Base-by-base conservation (phyloP, 2,113 vertebrate species). In the Scortum barcoo region DNA sequence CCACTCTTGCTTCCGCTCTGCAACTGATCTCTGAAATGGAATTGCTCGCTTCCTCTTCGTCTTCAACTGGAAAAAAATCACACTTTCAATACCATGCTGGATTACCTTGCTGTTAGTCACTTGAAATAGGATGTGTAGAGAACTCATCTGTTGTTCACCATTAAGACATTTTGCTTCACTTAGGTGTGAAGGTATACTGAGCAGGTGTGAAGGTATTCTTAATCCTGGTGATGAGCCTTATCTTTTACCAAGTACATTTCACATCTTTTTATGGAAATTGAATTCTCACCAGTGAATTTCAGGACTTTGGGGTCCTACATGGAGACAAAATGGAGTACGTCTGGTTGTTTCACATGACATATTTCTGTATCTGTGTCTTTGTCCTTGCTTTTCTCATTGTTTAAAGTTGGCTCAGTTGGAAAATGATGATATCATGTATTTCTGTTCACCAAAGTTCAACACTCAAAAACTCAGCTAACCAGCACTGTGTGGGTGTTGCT, bases 21-120 rank as follows among this genome's bases (percentile, higher is more conserved):
- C 33, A 48, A 16, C 17, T 76, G 53, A 88, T 76, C 65, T 66
- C 70, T 65, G 44, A 86, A 76, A 78, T 54, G 60, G 58, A 69
- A 86, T 80, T 50, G 77, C 57, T 80, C 44, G 46, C 13, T 44
- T 44, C 38, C 65, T 46, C 63, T 83, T 72, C 53, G 65, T 36
- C 26, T 58, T 63, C 50, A 73, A 46, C n/a, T 56, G 62, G 14
- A 38, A 57, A 38, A 57, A 65, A 61, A 63, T 38, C 13, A 6
- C 19, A 72, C 50, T 53, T 75, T 74, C 28, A 78, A 50, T 46
- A 72, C 10, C 22, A 2, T 2, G 19, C 46, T 72, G 24, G 54
- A 42, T 86, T 44, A 46, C 1, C 20, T 40, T 68, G 60, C 40
- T 48, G 22, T 58, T 7, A 61, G 36, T 48, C 4, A n/a, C 24